phyloP scores from a whole-genome alignment of 2,888 invertebrate genomes.

The Ferdinandea cuprea region DNA sequence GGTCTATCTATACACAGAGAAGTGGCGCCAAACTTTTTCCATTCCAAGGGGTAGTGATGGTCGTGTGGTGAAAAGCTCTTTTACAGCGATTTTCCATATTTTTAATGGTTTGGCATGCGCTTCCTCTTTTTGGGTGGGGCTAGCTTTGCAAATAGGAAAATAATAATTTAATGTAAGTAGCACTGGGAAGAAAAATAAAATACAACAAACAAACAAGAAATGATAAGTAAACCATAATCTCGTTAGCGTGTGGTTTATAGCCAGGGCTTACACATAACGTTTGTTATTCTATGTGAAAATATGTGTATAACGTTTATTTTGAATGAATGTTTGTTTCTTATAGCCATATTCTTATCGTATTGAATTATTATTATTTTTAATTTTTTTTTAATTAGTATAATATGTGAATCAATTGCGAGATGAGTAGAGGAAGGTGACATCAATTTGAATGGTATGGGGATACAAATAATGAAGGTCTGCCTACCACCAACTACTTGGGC shows the following conservation, averaged over 20 bases:
- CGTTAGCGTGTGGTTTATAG: constrained; percentile 51
- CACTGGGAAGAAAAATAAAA: not conserved
- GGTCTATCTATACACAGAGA: constrained; percentile 22
- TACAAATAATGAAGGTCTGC: no score
- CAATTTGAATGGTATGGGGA: no score
- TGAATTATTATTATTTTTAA: not conserved
- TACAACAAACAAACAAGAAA: constrained; percentile 61
- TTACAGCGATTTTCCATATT: not conserved
- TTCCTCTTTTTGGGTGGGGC: constrained; percentile 45
- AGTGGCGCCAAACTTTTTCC: constrained; percentile 52
- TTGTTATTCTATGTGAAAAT: constrained; percentile 9
- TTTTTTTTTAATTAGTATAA: not conserved
- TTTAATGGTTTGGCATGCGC: not conserved
- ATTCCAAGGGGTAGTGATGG: not conserved
- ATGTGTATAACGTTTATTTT: constrained; percentile 17
- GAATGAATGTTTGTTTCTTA: not conserved
- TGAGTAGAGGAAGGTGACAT: not conserved
- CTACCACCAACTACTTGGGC: no score
- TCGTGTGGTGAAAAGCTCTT: constrained; percentile 70
- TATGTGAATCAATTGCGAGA: constrained; percentile 1
- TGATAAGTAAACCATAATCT: constrained; percentile 72
- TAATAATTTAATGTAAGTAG: constrained; percentile 61
- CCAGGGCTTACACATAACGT: constrained; percentile 6
- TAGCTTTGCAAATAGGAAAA: constrained; percentile 44
- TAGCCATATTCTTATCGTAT: not conserved